Percentiles rank a stretch among this genome's conserved stretches.
Evolutionary conservation across 2,797 vertebrate genomes (phyloP).

Genomic region (Loris lydekkerianus): DNA sequence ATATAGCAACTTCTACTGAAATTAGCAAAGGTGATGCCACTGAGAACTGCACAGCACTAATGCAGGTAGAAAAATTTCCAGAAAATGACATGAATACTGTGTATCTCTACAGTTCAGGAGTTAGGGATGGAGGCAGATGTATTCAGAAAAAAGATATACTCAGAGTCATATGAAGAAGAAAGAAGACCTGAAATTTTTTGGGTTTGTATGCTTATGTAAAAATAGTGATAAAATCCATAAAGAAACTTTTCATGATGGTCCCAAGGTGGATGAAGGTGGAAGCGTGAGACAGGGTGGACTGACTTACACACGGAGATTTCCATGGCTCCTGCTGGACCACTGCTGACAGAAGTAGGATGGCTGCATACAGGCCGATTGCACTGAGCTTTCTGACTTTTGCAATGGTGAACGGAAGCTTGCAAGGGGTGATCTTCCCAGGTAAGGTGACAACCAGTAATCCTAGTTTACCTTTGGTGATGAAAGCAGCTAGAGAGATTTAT

Average conservation of each 20-base stretch:
- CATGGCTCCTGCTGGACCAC: not conserved
- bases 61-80: not conserved
- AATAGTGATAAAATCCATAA: not conserved
- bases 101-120: not conserved
- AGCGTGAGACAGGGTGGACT: not conserved
- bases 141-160: not conserved
- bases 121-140: not conserved
- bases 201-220: not conserved
- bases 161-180: not conserved
- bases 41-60: not conserved
- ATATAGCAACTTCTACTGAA: not conserved
- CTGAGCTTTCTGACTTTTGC: not conserved
- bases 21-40: not conserved
- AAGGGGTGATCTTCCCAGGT: not conserved
- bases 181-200: not conserved
- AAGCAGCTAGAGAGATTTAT: not conserved
- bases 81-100: not conserved
- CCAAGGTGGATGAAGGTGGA: too few species aligned
- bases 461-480: not conserved
- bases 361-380: too few species aligned
- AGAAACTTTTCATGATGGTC: not conserved
- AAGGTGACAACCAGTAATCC: not conserved
- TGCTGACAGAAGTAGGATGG: too few species aligned
- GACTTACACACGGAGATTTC: not conserved
- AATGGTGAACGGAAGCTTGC: fast-evolving